Percentiles rank a stretch among this genome's conserved stretches.
Conservation (phyloP, 1,140 invertebrate species). For the Nilaparvata lugens region DNA sequence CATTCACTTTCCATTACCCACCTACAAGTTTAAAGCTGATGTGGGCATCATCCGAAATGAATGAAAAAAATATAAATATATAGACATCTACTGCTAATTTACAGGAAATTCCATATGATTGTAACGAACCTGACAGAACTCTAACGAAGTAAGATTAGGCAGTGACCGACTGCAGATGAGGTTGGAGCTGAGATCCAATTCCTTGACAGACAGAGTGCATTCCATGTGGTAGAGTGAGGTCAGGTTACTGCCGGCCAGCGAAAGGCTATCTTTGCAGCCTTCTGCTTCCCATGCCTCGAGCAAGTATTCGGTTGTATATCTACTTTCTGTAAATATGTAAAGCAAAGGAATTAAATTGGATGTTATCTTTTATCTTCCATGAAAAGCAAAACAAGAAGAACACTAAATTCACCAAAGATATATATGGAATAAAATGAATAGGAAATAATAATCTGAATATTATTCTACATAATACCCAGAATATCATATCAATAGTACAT, state of each 20-base stretch:
- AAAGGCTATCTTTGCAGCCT: constrained; percentile 16
- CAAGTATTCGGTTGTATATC: constrained; percentile 47
- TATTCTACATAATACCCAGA: too few species aligned
- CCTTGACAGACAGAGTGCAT: constrained; percentile 35
- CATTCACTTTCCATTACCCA: too few species aligned
- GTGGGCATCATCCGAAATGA: too few species aligned
- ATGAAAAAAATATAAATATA: too few species aligned
- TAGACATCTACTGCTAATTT: too few species aligned
- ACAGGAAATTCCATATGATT: neutral
- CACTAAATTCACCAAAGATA: too few species aligned
- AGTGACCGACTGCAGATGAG: constrained; percentile 6
- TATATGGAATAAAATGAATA: too few species aligned
- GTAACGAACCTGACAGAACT: constrained; percentile 13
- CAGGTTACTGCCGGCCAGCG: constrained; percentile 30
- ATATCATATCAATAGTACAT: too few species aligned
- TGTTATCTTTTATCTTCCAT: neutral
- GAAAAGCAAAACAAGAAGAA: too few species aligned
- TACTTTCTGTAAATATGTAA: constrained; percentile 39
- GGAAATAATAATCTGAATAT: too few species aligned
- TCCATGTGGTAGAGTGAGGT: constrained; percentile 41
- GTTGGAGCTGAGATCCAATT: constrained; percentile 22
- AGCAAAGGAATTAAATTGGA: neutral
- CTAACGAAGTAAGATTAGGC: constrained; percentile 1
- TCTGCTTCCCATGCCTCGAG: constrained; percentile 35
- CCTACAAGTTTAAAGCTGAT: too few species aligned